Base-by-base conservation (phyloP, 2,888 invertebrate genomes). In the Philonicus albiceps region DNA sequence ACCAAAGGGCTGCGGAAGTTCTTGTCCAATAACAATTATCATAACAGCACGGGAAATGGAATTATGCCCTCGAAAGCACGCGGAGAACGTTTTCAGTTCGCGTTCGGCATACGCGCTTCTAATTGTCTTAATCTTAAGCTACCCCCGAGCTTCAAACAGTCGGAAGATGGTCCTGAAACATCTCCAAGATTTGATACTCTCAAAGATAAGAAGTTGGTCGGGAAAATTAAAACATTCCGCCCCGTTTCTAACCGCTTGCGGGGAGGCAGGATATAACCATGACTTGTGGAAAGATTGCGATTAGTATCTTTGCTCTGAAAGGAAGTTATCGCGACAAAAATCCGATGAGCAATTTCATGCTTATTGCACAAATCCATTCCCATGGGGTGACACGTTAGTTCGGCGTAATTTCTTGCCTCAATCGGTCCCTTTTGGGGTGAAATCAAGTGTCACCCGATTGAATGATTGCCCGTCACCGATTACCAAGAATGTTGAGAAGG, bases 301-400 rank as follows among this genome's bases (percentile, higher is more conserved):
- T 64, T 83, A n/a, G n/a, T 49, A 83, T 83, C 83, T 64, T 22
- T 3, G 40, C 22, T 34, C 83, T 11, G 27, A 53, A 80, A 83
- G 64, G 27, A 83, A 64, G 37, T 83, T 64, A 86, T 86, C 86
- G 75, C 55, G 78, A 78, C 55, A 86, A 86, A 75, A 86, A 75
- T 86, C 53, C 78, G 55, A 53, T 49, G 75, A 86, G 89, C 90
- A 91, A 91, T 91, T 91, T 91, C 91, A 91, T 90, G 91, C 91
- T 91, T 90, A 91, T 91, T 90, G 89, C 88, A 81, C 89, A 89
- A 88, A 88, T 87, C 88, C 86, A 87, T 84, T 87, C 87, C 86
- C 86, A 86, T 34, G 80, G 81, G 80, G 75, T 74, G 73, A 30
- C 49, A 85, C 16, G 85, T 74, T 74, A 85, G 37, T 73, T 43